A percentile compares a stretch with the other conserved stretches of the same genome.
Conservation (phyloP, 2,797 vertebrate species). For the Brachyrhaphis roseni region DNA sequence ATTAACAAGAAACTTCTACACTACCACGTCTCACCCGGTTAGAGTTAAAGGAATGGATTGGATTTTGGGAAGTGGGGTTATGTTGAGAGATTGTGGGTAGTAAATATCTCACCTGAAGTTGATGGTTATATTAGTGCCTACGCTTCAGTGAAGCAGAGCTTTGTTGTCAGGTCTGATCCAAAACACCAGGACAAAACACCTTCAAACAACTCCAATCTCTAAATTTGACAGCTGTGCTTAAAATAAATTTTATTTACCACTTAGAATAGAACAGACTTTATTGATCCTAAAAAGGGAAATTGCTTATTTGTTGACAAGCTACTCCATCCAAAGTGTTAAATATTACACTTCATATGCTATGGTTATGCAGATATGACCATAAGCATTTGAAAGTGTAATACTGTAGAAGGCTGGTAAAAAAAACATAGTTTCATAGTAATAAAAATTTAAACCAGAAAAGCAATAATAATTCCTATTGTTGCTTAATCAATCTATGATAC, state of each 20-base stretch:
- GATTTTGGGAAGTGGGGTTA: neutral
- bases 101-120: neutral
- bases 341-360: no score
- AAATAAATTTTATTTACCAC: neutral
- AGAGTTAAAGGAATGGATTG: neutral
- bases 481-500: neutral
- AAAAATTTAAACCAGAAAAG: neutral
- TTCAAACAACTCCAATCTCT: neutral
- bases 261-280: no score
- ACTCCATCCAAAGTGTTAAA: no score
- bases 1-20: neutral
- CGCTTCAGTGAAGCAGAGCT: neutral
- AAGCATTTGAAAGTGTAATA: no score
- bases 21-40: neutral
- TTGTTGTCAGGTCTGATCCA: neutral
- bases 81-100: no score
- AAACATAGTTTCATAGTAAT: neutral
- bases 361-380: no score
- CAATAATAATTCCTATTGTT: neutral
- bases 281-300: no score
- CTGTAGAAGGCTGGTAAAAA: no score
- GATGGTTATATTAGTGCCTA: neutral
- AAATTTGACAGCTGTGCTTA: neutral
- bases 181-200: neutral
- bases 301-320: no score